Base-by-base conservation (phyloP, 2,888 invertebrate species). In the Mongoloraphidia duomilia region DNA sequence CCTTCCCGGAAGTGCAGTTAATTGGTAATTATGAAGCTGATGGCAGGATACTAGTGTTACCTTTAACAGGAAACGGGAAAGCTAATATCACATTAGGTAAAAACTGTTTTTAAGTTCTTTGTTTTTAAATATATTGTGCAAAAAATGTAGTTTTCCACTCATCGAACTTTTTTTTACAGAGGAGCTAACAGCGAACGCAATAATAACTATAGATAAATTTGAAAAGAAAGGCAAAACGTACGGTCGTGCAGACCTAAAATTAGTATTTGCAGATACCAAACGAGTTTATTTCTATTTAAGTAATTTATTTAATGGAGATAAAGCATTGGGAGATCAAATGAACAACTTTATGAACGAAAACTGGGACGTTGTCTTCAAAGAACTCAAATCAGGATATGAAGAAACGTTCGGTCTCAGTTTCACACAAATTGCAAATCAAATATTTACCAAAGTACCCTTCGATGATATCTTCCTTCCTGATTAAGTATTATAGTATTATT, bases 331-430 rank as follows among this genome's bases (percentile, higher is more conserved):
- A 26, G 74, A 77, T 17, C 75, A 76, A 52, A 78, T 82, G 78
- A 81, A 81, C 58, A 60, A 64, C 12, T 80, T 82, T 63, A 63
- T 82, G 12, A 81, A 81, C 59, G 74, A 79, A 37, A 81, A 82
- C 59, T 75, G 79, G 44, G 76, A 80, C 26, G 64, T 77, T 1
- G 75, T 83, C 2, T 81, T 82, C 64, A 76, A 74, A 55, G 82
- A 82, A 60, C 59, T 82, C 38, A 79, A 80, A 58, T 69, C 70
- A 2, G 73, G 79, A 0, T 81, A 80, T 61, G 76, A 81, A 56
- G 73, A 75, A 49, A 74, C 77, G 3, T 73, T 81, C 46, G 77
- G 79, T 47, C 60, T 72, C 1, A 73, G 80, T 0, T 81, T 81
- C 62, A 67, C 71, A 36, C 73, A 79, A 41, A 71, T 81, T 8